phyloP scores from a whole-genome alignment of 2,888 invertebrate genomes.

The Drosophila recens region DNA sequence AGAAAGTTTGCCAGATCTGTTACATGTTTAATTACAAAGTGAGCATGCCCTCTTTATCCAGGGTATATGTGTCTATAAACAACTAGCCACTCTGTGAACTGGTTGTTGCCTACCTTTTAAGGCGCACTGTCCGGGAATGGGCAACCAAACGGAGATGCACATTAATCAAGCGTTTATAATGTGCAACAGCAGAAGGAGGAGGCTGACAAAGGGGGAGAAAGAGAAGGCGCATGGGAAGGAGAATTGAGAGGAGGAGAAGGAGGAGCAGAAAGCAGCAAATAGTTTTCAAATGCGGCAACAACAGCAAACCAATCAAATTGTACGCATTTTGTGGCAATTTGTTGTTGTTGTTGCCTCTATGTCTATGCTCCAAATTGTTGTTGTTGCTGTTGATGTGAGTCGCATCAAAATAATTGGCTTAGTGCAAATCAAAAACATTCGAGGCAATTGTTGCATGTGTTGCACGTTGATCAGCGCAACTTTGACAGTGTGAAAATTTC shows the following conservation, averaged over 20 bases:
- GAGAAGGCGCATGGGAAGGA: background rate
- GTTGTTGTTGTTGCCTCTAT: conserved; percentile 41
- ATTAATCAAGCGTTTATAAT: conserved; percentile 71
- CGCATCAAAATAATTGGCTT: conserved; percentile 79
- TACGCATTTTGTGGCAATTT: conserved; percentile 54
- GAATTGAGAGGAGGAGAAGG: background rate
- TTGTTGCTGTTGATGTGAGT: conserved; percentile 11
- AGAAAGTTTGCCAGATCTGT: background rate
- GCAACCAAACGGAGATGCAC: conserved; percentile 16
- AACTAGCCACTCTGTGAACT: conserved; percentile 1
- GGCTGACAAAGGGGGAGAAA: background rate
- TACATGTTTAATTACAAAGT: background rate
- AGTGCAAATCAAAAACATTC: conserved; percentile 55
- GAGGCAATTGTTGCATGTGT: conserved; percentile 53
- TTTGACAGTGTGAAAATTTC: conserved; percentile 67
- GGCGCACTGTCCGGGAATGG: conserved; percentile 23
- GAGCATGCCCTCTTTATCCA: background rate
- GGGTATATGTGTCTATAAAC: conserved; percentile 3
- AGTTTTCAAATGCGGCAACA: conserved; percentile 72
- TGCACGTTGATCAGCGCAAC: conserved; percentile 36
- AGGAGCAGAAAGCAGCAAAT: conserved; percentile 58
- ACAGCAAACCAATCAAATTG: conserved; percentile 72
- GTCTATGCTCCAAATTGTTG: conserved; percentile 74
- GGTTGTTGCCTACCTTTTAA: conserved; percentile 46
- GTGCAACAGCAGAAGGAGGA: conserved; percentile 41